phyloP scores from a whole-genome alignment of 2,888 invertebrate species.

The Mactromeris polynyma region DNA sequence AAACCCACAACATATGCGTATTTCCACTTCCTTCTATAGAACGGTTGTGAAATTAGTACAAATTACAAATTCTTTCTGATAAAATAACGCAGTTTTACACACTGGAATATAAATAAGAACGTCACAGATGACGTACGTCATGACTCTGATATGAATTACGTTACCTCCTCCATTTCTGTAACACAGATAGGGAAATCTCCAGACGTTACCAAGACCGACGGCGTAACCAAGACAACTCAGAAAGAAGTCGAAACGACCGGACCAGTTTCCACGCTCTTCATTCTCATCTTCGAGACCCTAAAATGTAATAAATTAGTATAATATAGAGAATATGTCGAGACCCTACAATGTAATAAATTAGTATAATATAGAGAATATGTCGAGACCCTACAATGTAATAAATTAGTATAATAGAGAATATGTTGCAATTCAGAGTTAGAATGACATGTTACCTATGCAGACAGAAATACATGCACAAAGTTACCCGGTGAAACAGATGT shows the following conservation, averaged over 20 bases:
- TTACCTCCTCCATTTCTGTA: slow-evolving; percentile 78
- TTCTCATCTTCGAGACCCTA: slow-evolving; percentile 87
- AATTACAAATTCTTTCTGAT: no score
- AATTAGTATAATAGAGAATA: background rate
- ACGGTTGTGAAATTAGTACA: no score
- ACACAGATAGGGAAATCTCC: slow-evolving; percentile 89
- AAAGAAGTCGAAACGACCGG: slow-evolving; percentile 89
- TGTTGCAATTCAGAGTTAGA: slow-evolving; percentile 16
- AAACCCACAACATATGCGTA: no score
- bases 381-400: slow-evolving; percentile 51
- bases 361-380: background rate
- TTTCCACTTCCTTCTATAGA: no score
- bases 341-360: slow-evolving; percentile 40
- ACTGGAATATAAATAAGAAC: no score
- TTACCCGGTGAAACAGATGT: background rate
- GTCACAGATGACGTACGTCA: no score
- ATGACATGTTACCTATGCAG: background rate
- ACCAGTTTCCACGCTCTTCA: slow-evolving; percentile 88
- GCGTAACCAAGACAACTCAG: slow-evolving; percentile 82
- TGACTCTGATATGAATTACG: no score
- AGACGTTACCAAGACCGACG: slow-evolving; percentile 80
- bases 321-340: slow-evolving; percentile 32
- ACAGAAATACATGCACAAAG: background rate
- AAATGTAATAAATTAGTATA: background rate
- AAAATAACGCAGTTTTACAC: no score